Base-by-base conservation (phyloP, 2,888 invertebrate genomes). In the Drosophila borborema region DNA sequence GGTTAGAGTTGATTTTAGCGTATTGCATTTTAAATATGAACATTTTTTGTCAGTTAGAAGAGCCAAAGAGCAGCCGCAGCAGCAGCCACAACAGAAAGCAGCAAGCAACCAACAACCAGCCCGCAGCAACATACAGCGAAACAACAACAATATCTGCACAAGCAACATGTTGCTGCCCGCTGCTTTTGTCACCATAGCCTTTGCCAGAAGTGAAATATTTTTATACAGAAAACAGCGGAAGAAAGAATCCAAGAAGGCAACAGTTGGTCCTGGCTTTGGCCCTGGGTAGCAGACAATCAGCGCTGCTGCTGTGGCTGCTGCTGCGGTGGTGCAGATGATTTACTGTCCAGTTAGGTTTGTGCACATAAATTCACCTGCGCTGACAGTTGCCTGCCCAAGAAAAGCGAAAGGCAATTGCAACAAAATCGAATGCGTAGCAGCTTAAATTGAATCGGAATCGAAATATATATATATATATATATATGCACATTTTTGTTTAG, bases 331-430 rank as follows among this genome's bases (percentile, higher is more conserved):
- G 77, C 87, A 77, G 85, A 91, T 91, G 92, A 92, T 92, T 92
- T 92, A 92, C 90, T 91, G 88, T 86, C 89, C 89, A 91, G 89
- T 89, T 86, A 78, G 81, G 81, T 82, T 84, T 80, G 82, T 81
- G 89, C 90, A 90, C 92, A 92, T 92, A 92, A 92, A 92, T 92
- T 90, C 91, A 91, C 90, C 91, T 91, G 91, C 86, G 74, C 82
- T 91, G 91, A 91, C 91, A 91, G 91, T 88, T 77, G 72, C 67
- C 55, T 64, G 56, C 56, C 70, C 79, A 68, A 76, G 80, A 82
- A 86, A 81, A 86, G 81, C 85, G 78, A 87, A 87, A 89, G 89
- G 87, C 81, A 85, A 80, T 64, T 72, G 70, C 72, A 54, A 40
- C 36, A 58, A 60, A 74, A 61, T 63, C 62, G 51, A 74, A 54